Evolutionary conservation across 1,140 invertebrate species (phyloP).

Genomic region (Monochamus saltuarius): DNA sequence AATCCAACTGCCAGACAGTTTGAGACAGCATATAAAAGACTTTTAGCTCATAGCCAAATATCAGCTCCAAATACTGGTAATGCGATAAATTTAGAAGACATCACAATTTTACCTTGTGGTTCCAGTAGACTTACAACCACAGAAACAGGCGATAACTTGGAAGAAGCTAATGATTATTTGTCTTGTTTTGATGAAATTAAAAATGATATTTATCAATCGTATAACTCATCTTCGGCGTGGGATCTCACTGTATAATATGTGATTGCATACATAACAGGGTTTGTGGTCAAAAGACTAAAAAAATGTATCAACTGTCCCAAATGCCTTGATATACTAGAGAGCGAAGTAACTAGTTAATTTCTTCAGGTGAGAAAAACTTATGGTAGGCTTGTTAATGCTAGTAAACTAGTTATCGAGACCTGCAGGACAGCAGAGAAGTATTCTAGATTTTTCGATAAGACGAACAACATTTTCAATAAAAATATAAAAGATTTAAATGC

Average conservation of each 20-base stretch:
- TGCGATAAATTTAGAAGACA: constrained; percentile 10
- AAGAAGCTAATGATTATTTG: constrained; percentile 7
- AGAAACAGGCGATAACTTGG: constrained; percentile 3
- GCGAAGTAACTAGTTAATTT: constrained; percentile 1
- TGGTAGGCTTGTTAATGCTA: constrained; percentile 18
- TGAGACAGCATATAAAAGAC: constrained; percentile 30
- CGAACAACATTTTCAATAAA: constrained; percentile 5
- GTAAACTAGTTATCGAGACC: not conserved
- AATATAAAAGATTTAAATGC: no score
- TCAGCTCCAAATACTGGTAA: constrained; percentile 14
- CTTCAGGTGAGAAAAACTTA: constrained; percentile 15
- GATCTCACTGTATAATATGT: constrained; percentile 23
- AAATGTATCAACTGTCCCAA: constrained; percentile 17
- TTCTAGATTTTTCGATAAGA: constrained; percentile 16
- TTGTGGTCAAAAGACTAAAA: constrained; percentile 25
- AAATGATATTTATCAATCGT: constrained; percentile 13
- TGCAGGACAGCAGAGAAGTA: constrained; percentile 6
- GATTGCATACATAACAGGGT: constrained; percentile 26
- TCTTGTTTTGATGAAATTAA: constrained; percentile 8
- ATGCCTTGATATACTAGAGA: constrained; percentile 15
- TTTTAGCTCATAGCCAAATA: constrained; percentile 27
- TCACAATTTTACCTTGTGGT: constrained; percentile 19
- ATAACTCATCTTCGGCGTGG: constrained; percentile 11
- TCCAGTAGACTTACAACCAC: not conserved
- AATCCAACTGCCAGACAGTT: constrained; percentile 48